Evolutionary conservation across 2,113 vertebrate species (phyloP), one percentile per base, ranked within the genome.

Genomic region (Seriola aureovittata): DNA sequence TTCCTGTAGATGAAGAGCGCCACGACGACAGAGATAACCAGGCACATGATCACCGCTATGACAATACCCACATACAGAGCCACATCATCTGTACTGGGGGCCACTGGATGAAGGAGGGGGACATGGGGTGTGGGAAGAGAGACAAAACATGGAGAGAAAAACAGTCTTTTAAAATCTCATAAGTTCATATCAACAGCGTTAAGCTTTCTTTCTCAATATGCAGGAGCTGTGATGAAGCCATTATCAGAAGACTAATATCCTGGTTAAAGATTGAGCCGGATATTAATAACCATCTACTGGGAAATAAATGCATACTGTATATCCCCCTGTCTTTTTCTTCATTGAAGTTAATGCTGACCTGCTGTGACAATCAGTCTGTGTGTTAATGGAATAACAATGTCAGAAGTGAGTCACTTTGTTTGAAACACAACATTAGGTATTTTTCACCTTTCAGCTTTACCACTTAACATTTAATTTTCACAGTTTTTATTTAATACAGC

Each of bases 1-100:
- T 98, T 99, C 84, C 97, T 96, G 84, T 99, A 99, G 65, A 99
- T 95, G 60, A 98, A 97, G 19, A 99, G 95, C 10, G 97, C 97
- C 93, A 99, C 97, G 0, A 89, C 95, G 55, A 97, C 94, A 0
- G 97, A 97, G 89, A 98, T 97, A 4, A 97, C 97, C 87, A 99
- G 94, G 94, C 97, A 99, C 80, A 98, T 96, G 1, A 98, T 97
- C 82, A 99, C 97, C 0, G 97, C 97, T 0, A 98, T 97, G 83
- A 97, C 97, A 1, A 99, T 95, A n/a, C 97, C 97, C 0, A 97
- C 97, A 3, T 99, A 99, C 19, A 99, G 95, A 5, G 97, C 97
- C 0, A 98, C 96, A 0, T 98, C 97, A 2, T 99, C 97, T 0
- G 97, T 97, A 69, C 97, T 97, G 44, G 97, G 97, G 70, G 97